Percentiles rank a stretch among this genome's conserved stretches.
These are phyloP conservation scores for Lucilia sericata DNA, from an alignment of 1,140 invertebrate genomes.

Conservation along the genomic window DNA sequence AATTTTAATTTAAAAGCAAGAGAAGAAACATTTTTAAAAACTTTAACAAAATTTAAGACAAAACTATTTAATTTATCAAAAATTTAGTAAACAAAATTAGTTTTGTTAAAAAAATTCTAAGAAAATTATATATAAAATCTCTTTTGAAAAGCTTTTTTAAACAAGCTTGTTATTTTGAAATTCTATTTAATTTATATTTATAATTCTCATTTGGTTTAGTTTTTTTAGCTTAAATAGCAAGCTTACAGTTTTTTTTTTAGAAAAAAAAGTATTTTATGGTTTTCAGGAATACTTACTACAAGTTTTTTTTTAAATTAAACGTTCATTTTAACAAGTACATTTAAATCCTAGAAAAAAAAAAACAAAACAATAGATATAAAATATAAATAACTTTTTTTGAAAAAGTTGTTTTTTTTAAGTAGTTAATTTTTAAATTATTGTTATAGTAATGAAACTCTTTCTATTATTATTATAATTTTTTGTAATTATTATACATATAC, in stretches of 20 bases:
- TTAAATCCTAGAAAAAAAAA: constrained; percentile 12
- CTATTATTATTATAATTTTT: background rate
- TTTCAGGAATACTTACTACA: constrained; percentile 11
- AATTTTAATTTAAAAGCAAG: background rate
- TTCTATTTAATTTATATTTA: background rate
- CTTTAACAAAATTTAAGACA: background rate
- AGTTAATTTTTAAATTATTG: too few relatives aligned
- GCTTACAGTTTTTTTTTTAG: background rate
- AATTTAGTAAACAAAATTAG: background rate
- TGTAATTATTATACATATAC: background rate
- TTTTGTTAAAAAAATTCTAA: background rate
- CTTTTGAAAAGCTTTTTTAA: too few relatives aligned
- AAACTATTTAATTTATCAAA: constrained; percentile 3
- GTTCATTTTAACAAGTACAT: background rate
- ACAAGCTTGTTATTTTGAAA: background rate
- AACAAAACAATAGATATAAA: background rate
- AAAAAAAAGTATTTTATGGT: background rate
- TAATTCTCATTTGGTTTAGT: background rate
- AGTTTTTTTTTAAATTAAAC: background rate
- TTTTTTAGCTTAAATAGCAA: background rate
- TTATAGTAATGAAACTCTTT: background rate
- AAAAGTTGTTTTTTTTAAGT: background rate
- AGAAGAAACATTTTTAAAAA: too few relatives aligned
- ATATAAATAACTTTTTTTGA: background rate
- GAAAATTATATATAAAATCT: background rate